Evolutionary conservation across 1,140 invertebrate species (phyloP).

Genomic region (Drosophila nigromelanica): DNA sequence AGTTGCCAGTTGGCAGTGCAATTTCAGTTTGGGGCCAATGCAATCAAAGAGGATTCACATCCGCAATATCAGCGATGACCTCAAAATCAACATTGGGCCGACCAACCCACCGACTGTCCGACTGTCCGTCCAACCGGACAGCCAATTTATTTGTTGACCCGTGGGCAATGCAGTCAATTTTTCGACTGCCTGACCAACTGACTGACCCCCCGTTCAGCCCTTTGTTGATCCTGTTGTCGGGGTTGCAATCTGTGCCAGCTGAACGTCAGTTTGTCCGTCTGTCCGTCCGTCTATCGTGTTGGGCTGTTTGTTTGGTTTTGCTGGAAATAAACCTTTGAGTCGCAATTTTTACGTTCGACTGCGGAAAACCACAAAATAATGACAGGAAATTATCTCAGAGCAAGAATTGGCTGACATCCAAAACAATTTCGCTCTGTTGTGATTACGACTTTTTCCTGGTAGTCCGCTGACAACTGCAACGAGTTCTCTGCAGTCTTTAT

Average conservation of each 20-base stretch:
- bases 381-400: constrained; percentile 80
- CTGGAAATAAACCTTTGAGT: constrained; percentile 78
- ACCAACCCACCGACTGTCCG: not conserved
- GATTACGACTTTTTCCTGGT: constrained; percentile 48
- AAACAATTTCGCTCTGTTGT: constrained; percentile 75
- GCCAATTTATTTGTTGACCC: constrained; percentile 82
- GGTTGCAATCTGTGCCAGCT: constrained; percentile 62
- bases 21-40: constrained; percentile 59
- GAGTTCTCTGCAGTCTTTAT: constrained; percentile 24
- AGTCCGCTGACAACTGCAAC: constrained; percentile 47
- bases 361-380: constrained; percentile 82
- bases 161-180: constrained; percentile 82
- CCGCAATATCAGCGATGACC: constrained; percentile 81
- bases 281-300: constrained; percentile 10
- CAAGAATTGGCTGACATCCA: constrained; percentile 70
- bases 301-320: constrained; percentile 36
- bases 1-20: constrained; percentile 38
- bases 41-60: constrained; percentile 80
- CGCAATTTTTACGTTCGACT: constrained; percentile 80
- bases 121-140: constrained; percentile 24
- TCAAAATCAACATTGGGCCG: constrained; percentile 77
- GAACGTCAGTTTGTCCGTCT: constrained; percentile 20
- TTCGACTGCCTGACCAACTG: constrained; percentile 61
- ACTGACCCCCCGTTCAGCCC: constrained; percentile 21
- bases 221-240: not conserved